phyloP scores from a whole-genome alignment of 2,113 vertebrate genomes.

The Malurus alboscapulatus region DNA sequence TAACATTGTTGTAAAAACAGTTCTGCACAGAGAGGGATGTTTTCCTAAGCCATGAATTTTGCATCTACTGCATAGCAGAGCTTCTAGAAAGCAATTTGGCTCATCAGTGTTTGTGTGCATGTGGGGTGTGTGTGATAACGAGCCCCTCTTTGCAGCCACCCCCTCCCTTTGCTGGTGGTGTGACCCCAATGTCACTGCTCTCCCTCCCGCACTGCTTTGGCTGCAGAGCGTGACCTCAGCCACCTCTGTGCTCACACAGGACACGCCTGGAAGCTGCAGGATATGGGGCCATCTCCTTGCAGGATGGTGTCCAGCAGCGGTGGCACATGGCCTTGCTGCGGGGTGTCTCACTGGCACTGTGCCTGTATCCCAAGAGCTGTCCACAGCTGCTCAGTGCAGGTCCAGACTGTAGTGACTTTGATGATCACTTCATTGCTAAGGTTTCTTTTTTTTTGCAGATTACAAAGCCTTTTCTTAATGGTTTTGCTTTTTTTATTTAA shows the following conservation, averaged over 20 bases:
- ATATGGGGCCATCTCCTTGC: neutral
- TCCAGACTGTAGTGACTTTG: neutral
- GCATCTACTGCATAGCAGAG: neutral
- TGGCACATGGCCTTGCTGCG: neutral
- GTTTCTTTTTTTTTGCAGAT: neutral
- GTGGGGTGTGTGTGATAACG: neutral
- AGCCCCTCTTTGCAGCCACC: neutral
- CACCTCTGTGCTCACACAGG: neutral
- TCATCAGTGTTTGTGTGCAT: neutral
- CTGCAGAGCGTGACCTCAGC: neutral
- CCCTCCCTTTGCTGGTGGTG: neutral
- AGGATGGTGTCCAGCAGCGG: neutral
- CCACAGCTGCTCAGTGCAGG: neutral
- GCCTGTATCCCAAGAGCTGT: rapidly evolving
- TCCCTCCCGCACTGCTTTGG: conserved; percentile 15
- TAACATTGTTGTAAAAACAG: neutral
- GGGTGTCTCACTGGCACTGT: neutral
- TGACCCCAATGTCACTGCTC: neutral
- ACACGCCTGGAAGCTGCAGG: neutral
- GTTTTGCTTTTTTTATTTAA: neutral
- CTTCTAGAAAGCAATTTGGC: neutral
- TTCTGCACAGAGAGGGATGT: neutral
- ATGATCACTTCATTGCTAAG: neutral
- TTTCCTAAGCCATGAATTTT: neutral
- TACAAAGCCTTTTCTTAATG: neutral